These are phyloP conservation scores for Dendropsophus ebraccatus DNA, from an alignment of 2,113 vertebrate species.

Conservation along the genomic window DNA sequence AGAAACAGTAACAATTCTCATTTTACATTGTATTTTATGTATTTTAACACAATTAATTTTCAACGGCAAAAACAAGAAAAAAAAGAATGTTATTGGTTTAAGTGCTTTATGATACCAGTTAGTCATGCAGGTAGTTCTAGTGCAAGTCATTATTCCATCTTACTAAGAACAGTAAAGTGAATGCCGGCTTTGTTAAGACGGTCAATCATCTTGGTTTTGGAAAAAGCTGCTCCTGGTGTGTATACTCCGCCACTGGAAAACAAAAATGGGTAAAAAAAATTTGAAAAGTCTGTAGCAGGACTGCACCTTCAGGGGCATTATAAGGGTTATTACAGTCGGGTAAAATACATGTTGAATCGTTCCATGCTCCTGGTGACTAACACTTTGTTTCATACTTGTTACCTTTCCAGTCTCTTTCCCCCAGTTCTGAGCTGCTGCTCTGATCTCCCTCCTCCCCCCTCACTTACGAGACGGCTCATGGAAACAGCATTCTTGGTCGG, in stretches of 20 bases:
- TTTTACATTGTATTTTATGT: not conserved
- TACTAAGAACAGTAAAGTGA: constrained; percentile 86
- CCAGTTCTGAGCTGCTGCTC: too few relatives aligned
- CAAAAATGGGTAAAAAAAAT: not conserved
- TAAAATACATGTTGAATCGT: too few relatives aligned
- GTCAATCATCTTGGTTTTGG: constrained; percentile 86
- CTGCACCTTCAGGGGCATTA: too few relatives aligned
- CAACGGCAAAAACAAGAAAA: not conserved
- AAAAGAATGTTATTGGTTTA: not conserved
- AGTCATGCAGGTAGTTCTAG: constrained; percentile 3
- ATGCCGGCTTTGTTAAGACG: constrained; percentile 87
- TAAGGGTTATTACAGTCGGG: too few relatives aligned
- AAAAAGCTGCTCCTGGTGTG: constrained; percentile 89
- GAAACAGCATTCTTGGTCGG: too few relatives aligned
- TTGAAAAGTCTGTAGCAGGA: too few relatives aligned
- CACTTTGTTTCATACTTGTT: too few relatives aligned
- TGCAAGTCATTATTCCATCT: constrained; percentile 66
- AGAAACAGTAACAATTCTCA: not conserved
- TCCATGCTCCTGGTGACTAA: too few relatives aligned
- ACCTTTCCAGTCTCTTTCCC: too few relatives aligned
- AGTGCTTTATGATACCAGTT: not conserved
- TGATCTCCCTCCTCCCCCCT: too few relatives aligned
- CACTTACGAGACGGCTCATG: too few relatives aligned
- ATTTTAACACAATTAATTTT: not conserved
- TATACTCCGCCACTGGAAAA: constrained; percentile 90